Evolutionary conservation across 2,888 invertebrate genomes (phyloP), one percentile per base, ranked within the genome.

Genomic region (Branchellion lobata): DNA sequence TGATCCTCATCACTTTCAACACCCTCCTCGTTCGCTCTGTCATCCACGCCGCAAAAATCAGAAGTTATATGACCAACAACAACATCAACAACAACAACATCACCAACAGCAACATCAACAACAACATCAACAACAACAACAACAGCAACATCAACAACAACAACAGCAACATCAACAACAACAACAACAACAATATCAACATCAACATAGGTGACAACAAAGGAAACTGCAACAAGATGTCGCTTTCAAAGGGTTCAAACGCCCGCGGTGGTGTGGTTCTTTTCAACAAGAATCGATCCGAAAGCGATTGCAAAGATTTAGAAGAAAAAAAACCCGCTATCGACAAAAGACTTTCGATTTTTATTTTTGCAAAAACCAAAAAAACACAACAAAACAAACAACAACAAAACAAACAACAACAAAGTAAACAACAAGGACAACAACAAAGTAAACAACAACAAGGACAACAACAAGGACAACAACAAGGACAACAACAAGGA

Each of bases 1-100:
- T 91, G 3, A 87, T 92, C 53, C 88, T 93, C 81, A 90, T 91
- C 33, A 90, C 92, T 61, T 92, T 93, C 85, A 93, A 93, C 87
- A 91, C 91, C 80, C 90, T 92, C 82, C 89, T 93, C 79, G 91
- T 93, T 53, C 88, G 90, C n/a, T 84, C 85, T 1, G 92, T 92
- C 72, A 76, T 81, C 80, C n/a, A 53, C 33, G 81, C 81, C 21
- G 73, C 80, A 34, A 40, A 73, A 24, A 74, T 65, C 24, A 73
- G 80, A 1, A 27, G 27, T 24, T 91, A 27, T 88, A 90, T 91
- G 89, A 91, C 91, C 14, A 80, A 80, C 77, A 33, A 61, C 24
- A 33, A 29, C 31, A 0, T 83, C 85, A 83, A 79, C 82, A 71
- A 86, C 86, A 0, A 84, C 65, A 65, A 11, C 65, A 65, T 11